Base-by-base conservation (phyloP, 1,140 invertebrate genomes). In the Bombus fervidus region DNA sequence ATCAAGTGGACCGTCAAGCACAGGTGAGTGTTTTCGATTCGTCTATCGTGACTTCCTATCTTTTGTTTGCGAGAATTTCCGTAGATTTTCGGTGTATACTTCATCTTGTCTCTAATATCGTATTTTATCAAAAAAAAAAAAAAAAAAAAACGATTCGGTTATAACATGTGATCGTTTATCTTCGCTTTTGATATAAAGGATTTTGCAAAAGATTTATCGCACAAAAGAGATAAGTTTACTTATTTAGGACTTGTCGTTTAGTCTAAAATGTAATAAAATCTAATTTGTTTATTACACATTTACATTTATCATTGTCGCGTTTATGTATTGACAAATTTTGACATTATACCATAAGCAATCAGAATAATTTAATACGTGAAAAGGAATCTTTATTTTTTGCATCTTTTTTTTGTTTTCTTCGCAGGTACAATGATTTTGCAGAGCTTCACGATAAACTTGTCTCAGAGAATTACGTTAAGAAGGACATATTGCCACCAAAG, bases 401-500 rank as follows among this genome's bases (percentile, higher is more conserved):
- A 8, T 37, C 59, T 71, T 79, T 8, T 0, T 53, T 8, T 66
- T 59, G 31, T 3, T n/a, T 78, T 37, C 64, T 76, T 81, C 66
- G 59, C 53, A 92, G 98, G 75, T 99, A 99, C 94, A 98, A 96
- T 92, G 98, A 99, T 89, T 99, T 99, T 94, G 96, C 97, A 78
- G 97, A 98, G 68, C 95, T 99, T 10, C 98, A 99, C 93, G 97
- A 98, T 28, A 97, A 97, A 92, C 96, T 99, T 13, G 96, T 98
- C 0, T 90, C 94, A 37, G 97, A 98, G 88, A 97, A 98, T 93
- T 97, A 97, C 31, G 97, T 98, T 2, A 96, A 96, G 37, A 98
- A 98, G 93, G 98, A 98, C 90, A 95, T 98, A 80, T 93, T 99
- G 25, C 98, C 98, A 31, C 98, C 98, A 9, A 99, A 99, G 93